Conservation (phyloP, 2,113 vertebrate species). For the Vanacampus margaritifer region DNA sequence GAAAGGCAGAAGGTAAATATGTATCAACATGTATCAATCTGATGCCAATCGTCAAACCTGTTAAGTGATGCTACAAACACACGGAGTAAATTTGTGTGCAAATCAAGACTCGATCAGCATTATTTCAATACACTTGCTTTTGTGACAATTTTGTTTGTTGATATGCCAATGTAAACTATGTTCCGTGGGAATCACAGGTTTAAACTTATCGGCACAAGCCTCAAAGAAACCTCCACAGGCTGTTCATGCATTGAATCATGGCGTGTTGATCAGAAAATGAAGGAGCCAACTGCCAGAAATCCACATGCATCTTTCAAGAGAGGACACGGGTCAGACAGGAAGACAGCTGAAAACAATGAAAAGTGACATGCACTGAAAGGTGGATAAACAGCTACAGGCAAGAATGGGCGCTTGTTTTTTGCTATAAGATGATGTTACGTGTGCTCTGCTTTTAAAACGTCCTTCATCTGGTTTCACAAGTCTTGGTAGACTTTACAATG, state of each 20-base stretch:
- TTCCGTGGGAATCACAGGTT: conserved; percentile 5
- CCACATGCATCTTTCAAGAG: conserved; percentile 59
- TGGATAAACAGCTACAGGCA: conserved; percentile 67
- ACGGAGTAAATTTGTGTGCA: no score
- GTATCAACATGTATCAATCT: no score
- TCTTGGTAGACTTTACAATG: conserved; percentile 54
- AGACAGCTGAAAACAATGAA: conserved; percentile 67
- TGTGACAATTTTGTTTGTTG: no score
- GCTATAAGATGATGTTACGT: conserved; percentile 50
- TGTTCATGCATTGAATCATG: conserved; percentile 20
- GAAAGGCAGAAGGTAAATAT: no score
- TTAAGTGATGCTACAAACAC: no score
- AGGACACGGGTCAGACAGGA: conserved; percentile 43
- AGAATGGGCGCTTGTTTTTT: conserved; percentile 59
- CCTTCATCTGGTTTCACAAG: conserved; percentile 47
- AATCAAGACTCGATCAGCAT: no score
- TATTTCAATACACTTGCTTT: no score
- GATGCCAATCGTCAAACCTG: no score
- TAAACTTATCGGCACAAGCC: conserved; percentile 28
- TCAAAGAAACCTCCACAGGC: conserved; percentile 34
- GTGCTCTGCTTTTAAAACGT: conserved; percentile 48
- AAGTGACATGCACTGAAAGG: conserved; percentile 66
- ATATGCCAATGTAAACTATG: background rate
- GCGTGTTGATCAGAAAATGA: conserved; percentile 28
- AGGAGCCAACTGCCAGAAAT: conserved; percentile 48